Evolutionary conservation across 1,140 invertebrate species (phyloP).

Genomic region (Chionoecetes opilio): DNA sequence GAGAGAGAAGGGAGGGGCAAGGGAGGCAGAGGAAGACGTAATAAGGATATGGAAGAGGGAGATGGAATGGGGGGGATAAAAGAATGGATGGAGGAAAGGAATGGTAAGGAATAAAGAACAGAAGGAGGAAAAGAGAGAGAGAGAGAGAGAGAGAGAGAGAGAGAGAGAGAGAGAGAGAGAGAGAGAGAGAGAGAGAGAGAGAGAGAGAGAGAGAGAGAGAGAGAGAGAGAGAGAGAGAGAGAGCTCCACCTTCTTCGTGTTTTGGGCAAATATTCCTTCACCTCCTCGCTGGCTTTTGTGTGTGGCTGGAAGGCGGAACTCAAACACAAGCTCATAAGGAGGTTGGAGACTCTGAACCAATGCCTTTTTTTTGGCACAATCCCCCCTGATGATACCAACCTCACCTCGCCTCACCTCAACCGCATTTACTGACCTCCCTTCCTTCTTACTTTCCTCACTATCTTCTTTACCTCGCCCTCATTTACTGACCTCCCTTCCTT

Average conservation of each 20-base stretch:
- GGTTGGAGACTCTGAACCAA: neutral
- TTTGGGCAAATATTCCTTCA: constrained; percentile 41
- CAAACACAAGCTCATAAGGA: constrained; percentile 42
- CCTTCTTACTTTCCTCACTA: neutral
- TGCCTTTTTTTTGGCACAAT: constrained; percentile 10
- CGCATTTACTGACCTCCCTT: neutral
- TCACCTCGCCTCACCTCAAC: neutral
- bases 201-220: constrained; percentile 56
- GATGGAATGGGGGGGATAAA: neutral
- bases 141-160: neutral
- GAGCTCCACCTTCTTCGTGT: constrained; percentile 32
- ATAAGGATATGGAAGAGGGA: neutral
- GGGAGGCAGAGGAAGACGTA: neutral
- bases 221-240: constrained; percentile 43
- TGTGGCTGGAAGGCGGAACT: constrained; percentile 35
- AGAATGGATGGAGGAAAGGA: too few species aligned
- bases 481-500: neutral
- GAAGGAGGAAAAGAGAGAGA: neutral
- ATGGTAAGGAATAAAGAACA: neutral
- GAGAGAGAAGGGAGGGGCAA: neutral
- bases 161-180: neutral
- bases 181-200: constrained; percentile 48
- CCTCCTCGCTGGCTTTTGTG: constrained; percentile 48
- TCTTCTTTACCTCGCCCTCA: neutral
- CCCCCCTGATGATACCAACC: neutral